These are phyloP conservation scores for Mylabris sibirica DNA, from an alignment of 2,888 invertebrate species.

Conservation along the genomic window DNA sequence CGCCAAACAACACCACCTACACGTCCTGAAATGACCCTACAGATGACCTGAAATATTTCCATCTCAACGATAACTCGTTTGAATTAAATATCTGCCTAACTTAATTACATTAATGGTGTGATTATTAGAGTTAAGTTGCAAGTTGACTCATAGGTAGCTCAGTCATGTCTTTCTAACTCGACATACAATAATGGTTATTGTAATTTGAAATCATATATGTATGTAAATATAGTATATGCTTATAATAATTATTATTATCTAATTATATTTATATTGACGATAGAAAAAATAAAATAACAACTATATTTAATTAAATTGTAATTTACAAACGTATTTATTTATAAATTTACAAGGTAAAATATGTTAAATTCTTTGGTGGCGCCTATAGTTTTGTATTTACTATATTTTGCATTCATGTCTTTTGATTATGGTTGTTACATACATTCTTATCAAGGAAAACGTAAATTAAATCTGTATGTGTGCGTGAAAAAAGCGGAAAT, in stretches of 20 bases:
- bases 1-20: neutral
- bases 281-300: neutral
- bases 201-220: neutral
- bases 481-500: neutral
- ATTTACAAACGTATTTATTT: neutral
- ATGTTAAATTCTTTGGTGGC: neutral
- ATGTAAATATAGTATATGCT: neutral
- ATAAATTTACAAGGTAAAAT: conserved; percentile 1
- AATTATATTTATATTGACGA: neutral
- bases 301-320: conserved; percentile 3
- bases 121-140: conserved; percentile 2
- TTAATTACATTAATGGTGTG: neutral
- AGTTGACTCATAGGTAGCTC: neutral
- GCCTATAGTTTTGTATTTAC: neutral
- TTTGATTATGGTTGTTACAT: neutral
- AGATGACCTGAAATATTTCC: neutral
- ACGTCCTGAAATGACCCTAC: neutral
- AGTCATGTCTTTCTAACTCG: conserved; percentile 2
- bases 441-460: neutral
- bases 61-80: too few species aligned
- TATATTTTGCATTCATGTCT: conserved; percentile 10
- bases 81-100: too few species aligned
- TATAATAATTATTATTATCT: neutral
- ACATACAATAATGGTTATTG: neutral
- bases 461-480: neutral